Evolutionary conservation across 2,888 invertebrate species (phyloP).

Genomic region (Aphodius sticticus): DNA sequence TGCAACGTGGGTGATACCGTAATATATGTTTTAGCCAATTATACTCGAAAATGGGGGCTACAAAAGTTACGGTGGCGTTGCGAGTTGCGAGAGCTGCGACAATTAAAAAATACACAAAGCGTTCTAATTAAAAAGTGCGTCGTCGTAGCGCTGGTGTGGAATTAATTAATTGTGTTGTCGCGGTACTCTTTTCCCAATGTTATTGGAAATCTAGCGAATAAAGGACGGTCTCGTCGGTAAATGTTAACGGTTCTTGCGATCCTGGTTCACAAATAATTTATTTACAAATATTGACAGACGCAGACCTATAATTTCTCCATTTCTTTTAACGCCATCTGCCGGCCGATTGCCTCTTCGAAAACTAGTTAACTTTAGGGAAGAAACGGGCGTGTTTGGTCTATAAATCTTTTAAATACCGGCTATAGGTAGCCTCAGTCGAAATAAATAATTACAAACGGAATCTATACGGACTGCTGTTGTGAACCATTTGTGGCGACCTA

Average conservation of each 20-base stretch:
- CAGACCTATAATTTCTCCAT: background rate
- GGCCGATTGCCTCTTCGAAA: constrained; percentile 7
- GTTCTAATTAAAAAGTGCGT: background rate
- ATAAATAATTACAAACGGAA: constrained; percentile 34
- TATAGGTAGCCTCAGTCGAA: constrained; percentile 25
- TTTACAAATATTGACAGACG: constrained; percentile 4
- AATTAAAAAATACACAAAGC: constrained; percentile 4
- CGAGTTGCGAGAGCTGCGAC: background rate
- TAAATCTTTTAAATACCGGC: constrained; percentile 34
- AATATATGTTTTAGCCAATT: background rate
- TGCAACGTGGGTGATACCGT: background rate
- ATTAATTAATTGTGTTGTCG: background rate
- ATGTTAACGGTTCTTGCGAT: background rate
- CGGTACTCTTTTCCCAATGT: background rate
- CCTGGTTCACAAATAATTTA: background rate
- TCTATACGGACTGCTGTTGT: constrained; percentile 28
- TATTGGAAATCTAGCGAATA: background rate
- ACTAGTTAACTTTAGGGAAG: constrained; percentile 32
- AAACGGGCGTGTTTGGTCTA: constrained; percentile 27
- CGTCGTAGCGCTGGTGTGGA: background rate
- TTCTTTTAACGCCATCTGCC: background rate
- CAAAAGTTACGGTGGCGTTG: background rate
- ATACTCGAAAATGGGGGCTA: background rate
- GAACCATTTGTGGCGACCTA: constrained; percentile 24
- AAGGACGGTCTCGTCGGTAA: background rate